Evolutionary conservation across 2,113 vertebrate genomes (phyloP).

Genomic region (Sciurus niger): DNA sequence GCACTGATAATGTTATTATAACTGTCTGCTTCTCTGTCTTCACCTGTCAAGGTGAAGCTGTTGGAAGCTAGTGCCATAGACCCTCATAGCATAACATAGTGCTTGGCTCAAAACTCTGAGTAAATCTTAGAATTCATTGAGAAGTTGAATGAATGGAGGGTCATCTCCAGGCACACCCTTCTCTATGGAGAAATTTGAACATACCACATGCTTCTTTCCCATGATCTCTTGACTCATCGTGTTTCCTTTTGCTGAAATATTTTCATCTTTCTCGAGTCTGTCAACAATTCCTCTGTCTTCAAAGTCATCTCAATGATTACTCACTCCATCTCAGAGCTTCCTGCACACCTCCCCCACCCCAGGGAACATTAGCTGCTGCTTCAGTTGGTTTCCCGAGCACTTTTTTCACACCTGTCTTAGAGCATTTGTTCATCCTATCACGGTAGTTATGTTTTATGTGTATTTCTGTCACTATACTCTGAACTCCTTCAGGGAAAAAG

Average conservation of each 20-base stretch:
- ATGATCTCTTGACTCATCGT: neutral
- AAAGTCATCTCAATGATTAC: neutral
- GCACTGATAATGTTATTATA: neutral
- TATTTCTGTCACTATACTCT: neutral
- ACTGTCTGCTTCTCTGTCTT: neutral
- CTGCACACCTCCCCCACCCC: neutral
- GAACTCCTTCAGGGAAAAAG: neutral
- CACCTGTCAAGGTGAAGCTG: neutral
- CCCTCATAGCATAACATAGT: neutral
- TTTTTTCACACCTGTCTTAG: neutral
- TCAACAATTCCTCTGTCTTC: neutral
- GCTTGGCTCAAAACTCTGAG: neutral
- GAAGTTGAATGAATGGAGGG: neutral
- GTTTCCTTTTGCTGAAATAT: neutral
- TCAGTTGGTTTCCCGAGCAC: neutral
- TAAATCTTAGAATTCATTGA: neutral
- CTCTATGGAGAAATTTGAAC: neutral
- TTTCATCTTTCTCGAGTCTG: neutral
- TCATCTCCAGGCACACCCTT: neutral
- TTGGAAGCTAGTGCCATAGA: neutral
- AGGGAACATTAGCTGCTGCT: neutral
- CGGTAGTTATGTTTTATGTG: neutral
- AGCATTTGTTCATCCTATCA: neutral
- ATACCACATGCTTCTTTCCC: neutral
- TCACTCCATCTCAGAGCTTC: neutral